Conservation (phyloP, 2,888 invertebrate species). For the Ectemnius lituratus region DNA sequence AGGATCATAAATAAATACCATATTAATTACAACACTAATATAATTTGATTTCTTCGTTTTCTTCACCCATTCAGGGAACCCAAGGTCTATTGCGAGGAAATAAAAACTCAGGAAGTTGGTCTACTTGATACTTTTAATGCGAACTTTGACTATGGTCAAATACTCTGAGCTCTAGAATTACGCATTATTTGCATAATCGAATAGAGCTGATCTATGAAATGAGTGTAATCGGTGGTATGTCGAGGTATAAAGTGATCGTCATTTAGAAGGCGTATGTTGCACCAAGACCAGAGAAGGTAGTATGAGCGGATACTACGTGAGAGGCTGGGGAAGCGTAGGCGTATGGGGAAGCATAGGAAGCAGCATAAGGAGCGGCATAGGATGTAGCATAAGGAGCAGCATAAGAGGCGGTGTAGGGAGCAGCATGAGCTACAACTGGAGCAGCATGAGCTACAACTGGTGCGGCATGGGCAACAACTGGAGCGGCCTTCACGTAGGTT, state of each 20-base stretch:
- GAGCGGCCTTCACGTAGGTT: conserved; percentile 65
- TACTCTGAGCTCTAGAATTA: not conserved
- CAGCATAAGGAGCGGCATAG: conserved; percentile 28
- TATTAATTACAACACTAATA: not conserved
- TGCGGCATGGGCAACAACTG: conserved; percentile 3
- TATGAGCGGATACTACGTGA: conserved; percentile 52
- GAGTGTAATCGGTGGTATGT: not conserved
- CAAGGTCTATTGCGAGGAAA: not conserved
- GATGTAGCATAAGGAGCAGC: not conserved
- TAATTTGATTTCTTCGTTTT: not conserved
- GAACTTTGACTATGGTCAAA: not conserved
- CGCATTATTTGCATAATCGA: not conserved
- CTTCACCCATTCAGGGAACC: not conserved
- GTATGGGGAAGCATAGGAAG: conserved; percentile 23
- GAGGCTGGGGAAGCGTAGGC: conserved; percentile 23
- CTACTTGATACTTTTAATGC: not conserved
- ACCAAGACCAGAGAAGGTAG: conserved; percentile 81
- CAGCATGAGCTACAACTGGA: not conserved
- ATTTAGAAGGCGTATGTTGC: conserved; percentile 79
- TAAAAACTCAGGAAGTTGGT: not conserved
- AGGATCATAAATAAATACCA: conserved; percentile 5
- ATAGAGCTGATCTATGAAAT: not conserved
- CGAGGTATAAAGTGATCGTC: not conserved
- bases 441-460: conserved; percentile 32
- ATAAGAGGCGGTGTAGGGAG: conserved; percentile 68